Conservation (phyloP, 2,113 vertebrate genomes). For the Nibea albiflora region DNA sequence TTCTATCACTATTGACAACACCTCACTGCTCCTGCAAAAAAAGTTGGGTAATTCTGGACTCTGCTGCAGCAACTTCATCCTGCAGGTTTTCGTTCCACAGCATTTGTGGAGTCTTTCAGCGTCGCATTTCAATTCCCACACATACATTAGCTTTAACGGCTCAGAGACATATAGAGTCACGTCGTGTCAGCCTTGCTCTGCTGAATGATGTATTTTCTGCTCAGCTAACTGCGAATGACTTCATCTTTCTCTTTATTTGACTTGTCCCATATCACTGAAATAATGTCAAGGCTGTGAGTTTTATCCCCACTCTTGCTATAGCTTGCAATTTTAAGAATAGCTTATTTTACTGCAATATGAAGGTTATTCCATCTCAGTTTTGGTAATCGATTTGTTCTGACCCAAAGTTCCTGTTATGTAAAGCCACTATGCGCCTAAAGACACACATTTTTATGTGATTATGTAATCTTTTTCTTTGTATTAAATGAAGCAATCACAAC, state of each 20-base stretch:
- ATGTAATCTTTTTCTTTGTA: not conserved
- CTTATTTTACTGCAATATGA: not conserved
- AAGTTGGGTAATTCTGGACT: slow-evolving; percentile 9
- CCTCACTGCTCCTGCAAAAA: slow-evolving; percentile 25
- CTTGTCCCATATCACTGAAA: not conserved
- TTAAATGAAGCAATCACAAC: not conserved
- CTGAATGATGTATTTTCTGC: not conserved
- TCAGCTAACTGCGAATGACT: not conserved
- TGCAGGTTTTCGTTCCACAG: not conserved
- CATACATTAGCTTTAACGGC: not conserved
- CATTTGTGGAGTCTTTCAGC: not conserved
- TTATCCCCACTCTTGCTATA: not conserved
- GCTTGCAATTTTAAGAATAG: not conserved
- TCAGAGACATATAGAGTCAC: not conserved
- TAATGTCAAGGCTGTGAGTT: not conserved
- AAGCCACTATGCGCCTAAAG: not conserved
- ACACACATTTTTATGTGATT: not conserved
- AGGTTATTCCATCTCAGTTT: not conserved
- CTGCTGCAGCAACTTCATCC: not conserved
- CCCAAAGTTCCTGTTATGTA: not conserved
- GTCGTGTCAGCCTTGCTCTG: not conserved
- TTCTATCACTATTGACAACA: slow-evolving; percentile 21
- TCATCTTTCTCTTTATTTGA: not conserved
- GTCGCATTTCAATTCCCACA: not conserved
- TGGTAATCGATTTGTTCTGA: not conserved